A percentile compares a stretch with the other conserved stretches of the same genome.
These are phyloP conservation scores for Tiphia femorata DNA, from an alignment of 2,888 invertebrate genomes.

Conservation along the genomic window DNA sequence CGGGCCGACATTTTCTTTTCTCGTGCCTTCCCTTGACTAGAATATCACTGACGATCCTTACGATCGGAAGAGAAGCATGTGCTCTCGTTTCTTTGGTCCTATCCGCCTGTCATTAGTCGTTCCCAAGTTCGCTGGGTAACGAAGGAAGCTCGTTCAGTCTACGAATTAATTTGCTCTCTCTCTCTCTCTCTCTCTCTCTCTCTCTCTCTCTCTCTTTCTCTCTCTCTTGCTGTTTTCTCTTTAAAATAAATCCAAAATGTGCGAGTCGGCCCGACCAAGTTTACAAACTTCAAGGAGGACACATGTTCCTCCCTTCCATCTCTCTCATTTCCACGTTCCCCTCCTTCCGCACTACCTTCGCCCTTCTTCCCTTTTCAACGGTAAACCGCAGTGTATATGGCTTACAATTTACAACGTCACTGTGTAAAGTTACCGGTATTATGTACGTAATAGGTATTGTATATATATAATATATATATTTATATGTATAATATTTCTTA, in stretches of 20 bases:
- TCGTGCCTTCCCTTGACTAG: too few relatives aligned
- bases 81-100: too few relatives aligned
- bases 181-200: background rate
- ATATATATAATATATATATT: constrained; percentile 39
- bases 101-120: too few relatives aligned
- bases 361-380: background rate
- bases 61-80: too few relatives aligned
- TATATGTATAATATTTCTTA: constrained; percentile 41
- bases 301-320: too few relatives aligned
- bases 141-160: constrained; percentile 29
- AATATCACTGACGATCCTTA: too few relatives aligned
- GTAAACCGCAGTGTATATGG: constrained; percentile 41
- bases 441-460: constrained; percentile 25
- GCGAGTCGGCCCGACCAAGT: constrained; percentile 36
- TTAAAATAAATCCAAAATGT: constrained; percentile 7
- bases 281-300: constrained; percentile 37
- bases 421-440: constrained; percentile 35
- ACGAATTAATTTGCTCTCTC: background rate
- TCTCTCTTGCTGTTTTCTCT: constrained; percentile 1
- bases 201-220: too few relatives aligned
- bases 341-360: background rate
- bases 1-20: too few relatives aligned
- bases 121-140: constrained; percentile 42
- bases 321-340: constrained; percentile 4
- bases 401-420: constrained; percentile 39